These are phyloP conservation scores for Piscicola geometra DNA, from an alignment of 2,888 invertebrate species.

Conservation along the genomic window DNA sequence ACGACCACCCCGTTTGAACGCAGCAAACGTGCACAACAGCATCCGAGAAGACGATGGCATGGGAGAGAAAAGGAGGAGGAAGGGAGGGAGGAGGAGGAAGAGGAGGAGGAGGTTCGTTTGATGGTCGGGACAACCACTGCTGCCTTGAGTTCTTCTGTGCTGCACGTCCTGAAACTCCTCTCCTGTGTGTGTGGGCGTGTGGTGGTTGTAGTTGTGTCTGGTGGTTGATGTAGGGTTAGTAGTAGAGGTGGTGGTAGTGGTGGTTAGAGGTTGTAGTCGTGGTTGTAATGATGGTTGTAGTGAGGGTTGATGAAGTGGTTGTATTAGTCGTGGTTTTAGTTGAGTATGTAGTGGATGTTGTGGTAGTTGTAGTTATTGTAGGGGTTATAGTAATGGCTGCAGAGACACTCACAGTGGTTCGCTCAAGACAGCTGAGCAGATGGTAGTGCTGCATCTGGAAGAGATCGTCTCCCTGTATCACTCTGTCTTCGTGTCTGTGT, in stretches of 20 bases:
- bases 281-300: background rate
- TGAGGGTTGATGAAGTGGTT: background rate
- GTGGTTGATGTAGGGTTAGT: no score
- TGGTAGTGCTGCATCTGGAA: conserved; percentile 45
- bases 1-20: no score
- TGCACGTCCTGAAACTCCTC: background rate
- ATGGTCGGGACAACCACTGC: conserved; percentile 13
- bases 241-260: no score
- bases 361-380: no score
- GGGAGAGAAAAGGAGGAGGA: no score
- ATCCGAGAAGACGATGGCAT: no score
- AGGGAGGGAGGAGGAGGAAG: no score
- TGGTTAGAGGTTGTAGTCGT: no score
- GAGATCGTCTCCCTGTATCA: conserved; percentile 38
- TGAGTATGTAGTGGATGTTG: no score
- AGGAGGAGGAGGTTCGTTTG: background rate
- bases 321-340: no score
- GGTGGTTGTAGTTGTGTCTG: background rate
- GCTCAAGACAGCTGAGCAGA: conserved; percentile 87
- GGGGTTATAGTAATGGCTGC: no score
- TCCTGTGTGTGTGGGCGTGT: background rate
- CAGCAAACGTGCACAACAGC: no score
- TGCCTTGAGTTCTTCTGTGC: conserved; percentile 1
- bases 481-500: conserved; percentile 10
- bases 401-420: conserved; percentile 85